Conservation (phyloP, 1,140 invertebrate species). For the Solen grandis region DNA sequence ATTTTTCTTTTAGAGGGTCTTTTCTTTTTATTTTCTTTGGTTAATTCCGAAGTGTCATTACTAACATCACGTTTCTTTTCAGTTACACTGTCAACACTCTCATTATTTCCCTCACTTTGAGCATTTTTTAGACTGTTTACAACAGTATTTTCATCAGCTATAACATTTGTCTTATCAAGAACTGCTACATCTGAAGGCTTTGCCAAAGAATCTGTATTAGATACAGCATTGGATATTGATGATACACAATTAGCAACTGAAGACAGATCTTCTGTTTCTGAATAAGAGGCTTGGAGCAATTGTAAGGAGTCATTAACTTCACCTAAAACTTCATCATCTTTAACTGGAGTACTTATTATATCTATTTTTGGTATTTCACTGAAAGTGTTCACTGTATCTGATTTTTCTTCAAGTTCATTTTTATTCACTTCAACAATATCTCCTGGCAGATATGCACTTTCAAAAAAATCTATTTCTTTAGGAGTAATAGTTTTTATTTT, state of each 20-base stretch:
- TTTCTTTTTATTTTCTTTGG: conserved; percentile 23
- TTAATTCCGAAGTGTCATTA: too few species aligned
- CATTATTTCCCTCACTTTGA: not conserved
- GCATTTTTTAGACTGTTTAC: not conserved
- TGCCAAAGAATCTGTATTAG: not conserved
- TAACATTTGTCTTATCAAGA: not conserved
- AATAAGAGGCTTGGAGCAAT: conserved; percentile 37
- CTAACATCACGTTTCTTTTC: not conserved
- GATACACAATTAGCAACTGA: not conserved
- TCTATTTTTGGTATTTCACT: too few species aligned
- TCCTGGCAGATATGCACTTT: too few species aligned
- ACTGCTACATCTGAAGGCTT: not conserved
- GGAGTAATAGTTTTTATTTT: too few species aligned
- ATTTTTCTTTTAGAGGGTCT: conserved; percentile 15
- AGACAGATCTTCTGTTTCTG: not conserved
- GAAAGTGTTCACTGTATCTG: too few species aligned
- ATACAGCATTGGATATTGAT: not conserved
- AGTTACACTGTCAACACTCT: not conserved
- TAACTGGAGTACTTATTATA: too few species aligned
- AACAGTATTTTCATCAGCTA: not conserved
- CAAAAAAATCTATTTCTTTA: too few species aligned
- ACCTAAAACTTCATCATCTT: too few species aligned
- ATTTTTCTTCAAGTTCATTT: too few species aligned
- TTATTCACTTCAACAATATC: too few species aligned
- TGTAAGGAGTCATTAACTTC: conserved; percentile 30